Evolutionary conservation across 2,797 vertebrate genomes (phyloP).

Genomic region (Aeoliscus strigatus): DNA sequence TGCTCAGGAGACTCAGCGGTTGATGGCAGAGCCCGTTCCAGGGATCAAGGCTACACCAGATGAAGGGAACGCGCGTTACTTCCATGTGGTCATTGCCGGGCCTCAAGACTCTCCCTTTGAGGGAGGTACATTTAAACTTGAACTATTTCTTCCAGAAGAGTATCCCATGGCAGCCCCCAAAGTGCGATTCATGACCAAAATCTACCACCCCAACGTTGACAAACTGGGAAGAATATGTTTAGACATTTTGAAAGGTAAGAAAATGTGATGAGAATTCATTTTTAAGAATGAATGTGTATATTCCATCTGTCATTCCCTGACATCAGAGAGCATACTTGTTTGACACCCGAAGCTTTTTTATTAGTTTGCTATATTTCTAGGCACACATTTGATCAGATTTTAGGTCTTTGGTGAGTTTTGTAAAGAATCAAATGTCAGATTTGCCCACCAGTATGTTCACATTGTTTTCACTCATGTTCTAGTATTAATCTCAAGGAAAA

Average conservation of each 20-base stretch:
- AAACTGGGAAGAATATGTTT: slow-evolving; percentile 98
- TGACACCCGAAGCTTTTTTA: no score
- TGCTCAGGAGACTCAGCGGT: slow-evolving; percentile 95
- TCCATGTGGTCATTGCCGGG: slow-evolving; percentile 93
- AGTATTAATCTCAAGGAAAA: no score
- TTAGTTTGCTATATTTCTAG: no score
- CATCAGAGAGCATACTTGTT: no score
- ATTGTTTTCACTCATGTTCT: no score
- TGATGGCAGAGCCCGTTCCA: slow-evolving; percentile 91
- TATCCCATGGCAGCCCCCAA: slow-evolving; percentile 98
- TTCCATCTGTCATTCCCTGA: not conserved
- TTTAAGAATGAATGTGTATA: not conserved
- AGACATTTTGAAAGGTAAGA: slow-evolving; percentile 96
- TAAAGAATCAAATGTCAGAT: no score
- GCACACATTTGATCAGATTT: no score
- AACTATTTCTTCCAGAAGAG: slow-evolving; percentile 97
- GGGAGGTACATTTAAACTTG: slow-evolving; percentile 97
- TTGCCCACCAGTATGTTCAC: no score
- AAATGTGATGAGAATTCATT: not conserved
- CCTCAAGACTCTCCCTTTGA: slow-evolving; percentile 96
- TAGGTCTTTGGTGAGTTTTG: no score
- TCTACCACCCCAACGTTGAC: slow-evolving; percentile 98
- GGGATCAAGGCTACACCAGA: slow-evolving; percentile 94
- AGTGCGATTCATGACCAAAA: slow-evolving; percentile 99
- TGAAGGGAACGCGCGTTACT: slow-evolving; percentile 93